These are phyloP conservation scores for Zaprionus camerounensis DNA, from an alignment of 1,140 invertebrate genomes.

Conservation along the genomic window DNA sequence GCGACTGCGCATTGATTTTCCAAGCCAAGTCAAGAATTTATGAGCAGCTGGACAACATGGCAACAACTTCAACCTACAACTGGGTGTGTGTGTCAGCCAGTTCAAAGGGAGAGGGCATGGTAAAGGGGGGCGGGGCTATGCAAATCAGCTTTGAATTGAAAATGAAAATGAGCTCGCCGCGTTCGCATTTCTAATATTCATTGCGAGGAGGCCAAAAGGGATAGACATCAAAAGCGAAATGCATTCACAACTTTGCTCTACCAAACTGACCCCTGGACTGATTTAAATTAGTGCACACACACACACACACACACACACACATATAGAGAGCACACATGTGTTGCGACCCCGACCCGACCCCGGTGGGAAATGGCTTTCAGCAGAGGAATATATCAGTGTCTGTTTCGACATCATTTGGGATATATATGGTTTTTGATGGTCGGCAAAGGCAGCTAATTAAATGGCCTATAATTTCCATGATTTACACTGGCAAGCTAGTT, in stretches of 20 bases:
- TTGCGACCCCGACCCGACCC: background rate
- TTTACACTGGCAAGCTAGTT: constrained; percentile 64
- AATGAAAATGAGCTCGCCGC: constrained; percentile 48
- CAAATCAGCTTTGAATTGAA: constrained; percentile 69
- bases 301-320: background rate
- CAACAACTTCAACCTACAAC: constrained; percentile 18
- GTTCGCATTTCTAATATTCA: constrained; percentile 27
- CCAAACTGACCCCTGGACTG: constrained; percentile 51
- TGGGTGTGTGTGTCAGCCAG: constrained; percentile 9
- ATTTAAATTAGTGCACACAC: constrained; percentile 47
- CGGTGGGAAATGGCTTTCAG: constrained; percentile 71
- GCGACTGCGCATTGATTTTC: constrained; percentile 40
- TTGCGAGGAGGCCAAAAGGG: constrained; percentile 12
- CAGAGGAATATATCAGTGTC: constrained; percentile 58
- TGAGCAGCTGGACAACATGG: constrained; percentile 29
- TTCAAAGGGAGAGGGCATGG: background rate
- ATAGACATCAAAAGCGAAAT: constrained; percentile 75
- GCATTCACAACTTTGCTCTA: constrained; percentile 54
- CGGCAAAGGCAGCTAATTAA: constrained; percentile 67
- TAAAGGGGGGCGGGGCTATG: constrained; percentile 39
- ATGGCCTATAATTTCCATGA: constrained; percentile 80
- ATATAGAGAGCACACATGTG: constrained; percentile 33
- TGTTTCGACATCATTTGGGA: constrained; percentile 63
- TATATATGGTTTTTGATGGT: constrained; percentile 64
- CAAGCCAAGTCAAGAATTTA: constrained; percentile 40